Conservation (phyloP, 2,797 vertebrate species). For the Onychomys arenicola region DNA sequence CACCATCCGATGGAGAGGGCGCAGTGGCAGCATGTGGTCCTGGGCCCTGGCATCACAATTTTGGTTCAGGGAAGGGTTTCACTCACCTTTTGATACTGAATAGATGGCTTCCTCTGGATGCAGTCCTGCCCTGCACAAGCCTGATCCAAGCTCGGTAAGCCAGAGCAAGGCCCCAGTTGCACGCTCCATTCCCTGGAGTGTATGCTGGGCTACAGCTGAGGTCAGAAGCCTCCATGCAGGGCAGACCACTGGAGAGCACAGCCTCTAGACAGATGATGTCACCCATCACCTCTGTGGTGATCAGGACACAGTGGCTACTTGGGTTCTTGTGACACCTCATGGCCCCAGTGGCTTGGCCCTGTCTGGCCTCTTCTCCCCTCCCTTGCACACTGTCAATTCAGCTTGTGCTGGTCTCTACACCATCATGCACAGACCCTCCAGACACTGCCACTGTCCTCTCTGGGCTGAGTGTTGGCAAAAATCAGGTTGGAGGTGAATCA, state of each 20-base stretch:
- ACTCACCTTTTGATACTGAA: background rate
- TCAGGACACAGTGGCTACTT: background rate
- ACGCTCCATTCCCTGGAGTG: too few relatives aligned
- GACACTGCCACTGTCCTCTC: accelerated
- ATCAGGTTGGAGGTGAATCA: too few relatives aligned
- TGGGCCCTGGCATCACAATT: background rate
- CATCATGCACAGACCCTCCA: accelerated
- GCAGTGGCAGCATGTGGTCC: background rate
- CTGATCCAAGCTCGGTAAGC: background rate
- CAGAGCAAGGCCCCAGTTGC: background rate
- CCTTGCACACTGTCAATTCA: accelerated
- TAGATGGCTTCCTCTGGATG: background rate
- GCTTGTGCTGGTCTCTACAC: accelerated
- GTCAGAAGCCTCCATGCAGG: background rate
- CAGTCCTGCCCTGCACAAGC: background rate
- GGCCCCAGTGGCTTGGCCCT: background rate
- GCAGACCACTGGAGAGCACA: background rate
- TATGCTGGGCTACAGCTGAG: too few relatives aligned
- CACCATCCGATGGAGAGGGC: too few relatives aligned
- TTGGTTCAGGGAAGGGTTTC: background rate
- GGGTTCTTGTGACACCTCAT: too few relatives aligned
- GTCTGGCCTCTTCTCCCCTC: background rate
- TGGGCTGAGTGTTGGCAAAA: background rate
- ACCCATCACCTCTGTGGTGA: background rate
- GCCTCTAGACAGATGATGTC: accelerated